Conservation (phyloP, 1,140 invertebrate genomes). For the Diorhabda sublineata region DNA sequence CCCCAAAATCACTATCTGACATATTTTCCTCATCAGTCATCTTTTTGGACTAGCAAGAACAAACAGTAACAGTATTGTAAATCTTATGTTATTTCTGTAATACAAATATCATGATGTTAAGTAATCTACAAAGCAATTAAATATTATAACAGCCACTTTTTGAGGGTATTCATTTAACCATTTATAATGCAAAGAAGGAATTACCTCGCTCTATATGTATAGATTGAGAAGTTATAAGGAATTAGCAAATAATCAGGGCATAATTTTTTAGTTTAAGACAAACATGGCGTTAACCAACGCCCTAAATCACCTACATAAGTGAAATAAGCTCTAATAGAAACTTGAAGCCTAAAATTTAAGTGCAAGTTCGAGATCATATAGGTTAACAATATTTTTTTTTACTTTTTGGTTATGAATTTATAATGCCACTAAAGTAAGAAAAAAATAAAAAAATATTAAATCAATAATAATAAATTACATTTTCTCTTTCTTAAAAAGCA, state of each 20-base stretch:
- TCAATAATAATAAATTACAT: constrained; percentile 21
- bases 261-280: constrained; percentile 35
- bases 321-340: constrained; percentile 21
- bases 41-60: constrained; percentile 37
- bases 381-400: constrained; percentile 33
- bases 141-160: neutral
- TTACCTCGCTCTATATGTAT: neutral
- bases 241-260: constrained; percentile 16
- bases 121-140: constrained; percentile 12
- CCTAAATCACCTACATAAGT: constrained; percentile 28
- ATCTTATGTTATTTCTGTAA: constrained; percentile 19
- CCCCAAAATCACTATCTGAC: constrained; percentile 77
- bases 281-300: constrained; percentile 46
- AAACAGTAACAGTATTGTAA: constrained; percentile 22
- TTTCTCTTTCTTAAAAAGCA: neutral
- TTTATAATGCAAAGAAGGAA: too few relatives aligned
- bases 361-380: too few relatives aligned
- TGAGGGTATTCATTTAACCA: too few relatives aligned
- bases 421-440: constrained; percentile 34
- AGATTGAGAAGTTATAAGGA: constrained; percentile 20
- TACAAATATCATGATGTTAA: constrained; percentile 17
- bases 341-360: constrained; percentile 7
- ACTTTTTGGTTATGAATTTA: constrained; percentile 49
- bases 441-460: constrained; percentile 32
- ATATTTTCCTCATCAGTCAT: constrained; percentile 58